Evolutionary conservation across 2,113 vertebrate genomes (phyloP).

Genomic region (Astur gentilis): DNA sequence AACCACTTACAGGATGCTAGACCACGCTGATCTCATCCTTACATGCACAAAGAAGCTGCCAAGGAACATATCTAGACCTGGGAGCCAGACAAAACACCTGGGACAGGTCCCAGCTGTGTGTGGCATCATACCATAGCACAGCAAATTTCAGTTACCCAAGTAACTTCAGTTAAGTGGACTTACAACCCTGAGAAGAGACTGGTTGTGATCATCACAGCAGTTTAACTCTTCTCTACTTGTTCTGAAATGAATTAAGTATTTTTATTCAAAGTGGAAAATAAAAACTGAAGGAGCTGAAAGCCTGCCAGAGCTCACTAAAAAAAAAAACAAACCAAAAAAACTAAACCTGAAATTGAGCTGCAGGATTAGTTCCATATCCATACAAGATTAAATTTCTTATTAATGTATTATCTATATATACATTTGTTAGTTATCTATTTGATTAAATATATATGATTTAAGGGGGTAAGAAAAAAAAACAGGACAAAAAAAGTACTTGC

Average conservation of each 20-base stretch:
- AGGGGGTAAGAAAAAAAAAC: background rate
- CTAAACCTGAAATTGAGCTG: background rate
- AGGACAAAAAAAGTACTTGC: background rate
- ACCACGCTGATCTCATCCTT: fast-evolving
- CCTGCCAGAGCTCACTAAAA: background rate
- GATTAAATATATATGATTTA: background rate
- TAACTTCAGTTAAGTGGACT: background rate
- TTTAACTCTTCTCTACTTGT: background rate
- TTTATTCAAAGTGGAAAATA: background rate
- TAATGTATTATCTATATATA: background rate
- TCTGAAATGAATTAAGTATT: background rate
- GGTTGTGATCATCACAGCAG: background rate
- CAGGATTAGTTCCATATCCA: background rate
- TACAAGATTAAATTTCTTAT: background rate
- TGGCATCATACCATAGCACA: background rate
- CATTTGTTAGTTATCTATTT: background rate
- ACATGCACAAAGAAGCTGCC: background rate
- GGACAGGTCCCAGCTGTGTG: background rate
- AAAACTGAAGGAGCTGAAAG: background rate
- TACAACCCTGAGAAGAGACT: background rate
- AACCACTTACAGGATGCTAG: background rate
- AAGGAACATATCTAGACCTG: background rate
- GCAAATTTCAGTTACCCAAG: background rate
- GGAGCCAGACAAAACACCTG: background rate
- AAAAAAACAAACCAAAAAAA: background rate